Conservation (phyloP, 2,888 invertebrate species). For the Pocota personata region DNA sequence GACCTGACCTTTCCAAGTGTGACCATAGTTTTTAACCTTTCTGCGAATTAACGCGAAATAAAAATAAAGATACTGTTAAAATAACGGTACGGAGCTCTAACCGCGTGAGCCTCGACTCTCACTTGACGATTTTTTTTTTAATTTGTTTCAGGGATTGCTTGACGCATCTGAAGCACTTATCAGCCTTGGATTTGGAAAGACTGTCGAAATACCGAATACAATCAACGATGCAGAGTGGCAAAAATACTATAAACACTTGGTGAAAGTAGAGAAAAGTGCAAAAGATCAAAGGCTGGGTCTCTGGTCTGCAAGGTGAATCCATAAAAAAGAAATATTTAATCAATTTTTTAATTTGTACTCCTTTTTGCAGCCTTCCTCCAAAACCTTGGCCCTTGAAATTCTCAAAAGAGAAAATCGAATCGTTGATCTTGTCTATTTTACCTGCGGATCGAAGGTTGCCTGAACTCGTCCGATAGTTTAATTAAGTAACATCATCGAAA, state of each 20-base stretch:
- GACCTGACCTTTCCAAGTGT: too few relatives aligned
- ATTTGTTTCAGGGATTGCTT: constrained; percentile 74
- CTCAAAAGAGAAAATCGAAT: constrained; percentile 48
- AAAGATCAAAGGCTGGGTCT: constrained; percentile 69
- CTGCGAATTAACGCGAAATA: too few relatives aligned
- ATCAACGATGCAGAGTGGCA: constrained; percentile 57
- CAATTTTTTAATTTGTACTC: neutral
- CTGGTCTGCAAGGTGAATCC: constrained; percentile 71
- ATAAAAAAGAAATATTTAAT: neutral
- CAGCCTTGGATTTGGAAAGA: constrained; percentile 80
- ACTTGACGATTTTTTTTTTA: too few relatives aligned
- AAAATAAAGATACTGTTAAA: too few relatives aligned
- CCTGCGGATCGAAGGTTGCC: constrained; percentile 80
- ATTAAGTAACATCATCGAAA: neutral
- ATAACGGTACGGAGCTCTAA: too few relatives aligned
- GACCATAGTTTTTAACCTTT: too few relatives aligned
- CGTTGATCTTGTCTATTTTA: constrained; percentile 61
- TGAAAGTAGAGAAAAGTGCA: constrained; percentile 77
- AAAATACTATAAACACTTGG: constrained; percentile 80
- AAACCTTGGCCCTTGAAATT: constrained; percentile 72
- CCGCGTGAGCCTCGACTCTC: too few relatives aligned
- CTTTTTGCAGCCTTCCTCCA: constrained; percentile 72
- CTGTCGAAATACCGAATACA: constrained; percentile 68
- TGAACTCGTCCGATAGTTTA: constrained; percentile 79
- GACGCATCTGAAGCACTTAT: constrained; percentile 81